Conservation (phyloP, 2,113 vertebrate species). For the Pimephales promelas region DNA sequence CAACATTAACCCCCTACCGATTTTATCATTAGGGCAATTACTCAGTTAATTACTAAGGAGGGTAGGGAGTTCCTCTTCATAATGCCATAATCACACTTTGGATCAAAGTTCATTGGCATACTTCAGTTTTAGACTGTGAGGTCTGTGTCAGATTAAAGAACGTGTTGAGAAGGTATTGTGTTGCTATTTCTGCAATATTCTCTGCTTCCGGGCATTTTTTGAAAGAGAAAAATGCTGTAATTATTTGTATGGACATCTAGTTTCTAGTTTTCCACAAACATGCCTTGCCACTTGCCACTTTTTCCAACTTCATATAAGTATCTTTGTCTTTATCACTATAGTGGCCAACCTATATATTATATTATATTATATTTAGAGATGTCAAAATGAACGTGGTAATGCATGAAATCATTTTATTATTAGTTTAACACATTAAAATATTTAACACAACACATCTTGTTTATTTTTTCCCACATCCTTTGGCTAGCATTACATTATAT, state of each 20-base stretch:
- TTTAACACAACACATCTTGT: too few relatives aligned
- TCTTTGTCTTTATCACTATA: background rate
- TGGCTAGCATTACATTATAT: too few relatives aligned
- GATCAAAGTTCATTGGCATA: conserved; percentile 21
- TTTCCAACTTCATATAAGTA: background rate
- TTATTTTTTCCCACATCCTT: too few relatives aligned
- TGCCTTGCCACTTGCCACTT: background rate
- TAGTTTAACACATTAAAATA: too few relatives aligned
- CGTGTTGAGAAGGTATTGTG: background rate
- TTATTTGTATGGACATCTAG: background rate
- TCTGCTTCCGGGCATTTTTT: background rate
- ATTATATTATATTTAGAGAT: too few relatives aligned
- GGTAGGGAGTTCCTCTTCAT: conserved; percentile 45
- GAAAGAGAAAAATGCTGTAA: background rate
- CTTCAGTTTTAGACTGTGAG: background rate
- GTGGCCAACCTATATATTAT: background rate
- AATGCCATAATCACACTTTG: conserved; percentile 11
- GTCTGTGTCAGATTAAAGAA: background rate
- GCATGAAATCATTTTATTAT: too few relatives aligned
- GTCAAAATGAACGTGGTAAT: too few relatives aligned
- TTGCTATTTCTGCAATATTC: background rate
- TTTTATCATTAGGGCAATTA: conserved; percentile 50
- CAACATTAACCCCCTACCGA: conserved; percentile 39
- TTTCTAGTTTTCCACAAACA: background rate
- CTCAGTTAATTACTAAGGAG: conserved; percentile 36